Evolutionary conservation across 2,797 vertebrate species (phyloP).

Genomic region (Microctenopoma stevenorrisi): DNA sequence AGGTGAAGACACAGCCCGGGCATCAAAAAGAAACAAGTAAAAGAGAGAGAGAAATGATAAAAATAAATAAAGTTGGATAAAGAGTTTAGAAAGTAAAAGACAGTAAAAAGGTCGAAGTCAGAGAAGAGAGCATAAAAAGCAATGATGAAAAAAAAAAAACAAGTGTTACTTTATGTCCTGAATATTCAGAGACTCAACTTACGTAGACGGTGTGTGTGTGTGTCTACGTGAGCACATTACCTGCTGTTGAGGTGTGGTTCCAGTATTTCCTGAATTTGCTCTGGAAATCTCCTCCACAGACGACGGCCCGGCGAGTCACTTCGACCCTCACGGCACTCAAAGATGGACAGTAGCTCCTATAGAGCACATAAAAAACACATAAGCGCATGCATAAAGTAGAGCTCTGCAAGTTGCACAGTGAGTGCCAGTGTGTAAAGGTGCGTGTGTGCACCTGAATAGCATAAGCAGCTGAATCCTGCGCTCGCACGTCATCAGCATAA

Average conservation of each 20-base stretch:
- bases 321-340: slow-evolving; percentile 91
- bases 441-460: slow-evolving; percentile 90
- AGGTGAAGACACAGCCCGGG: background rate
- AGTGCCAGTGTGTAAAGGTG: background rate
- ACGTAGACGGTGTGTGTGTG: background rate
- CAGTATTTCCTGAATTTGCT: slow-evolving; percentile 96
- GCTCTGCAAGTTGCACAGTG: background rate
- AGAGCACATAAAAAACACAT: slow-evolving; percentile 20
- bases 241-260: slow-evolving; percentile 97
- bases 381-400: background rate
- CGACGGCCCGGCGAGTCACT: slow-evolving; percentile 87
- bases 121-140: background rate
- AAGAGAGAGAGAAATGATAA: background rate
- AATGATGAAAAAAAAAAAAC: background rate
- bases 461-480: slow-evolving; percentile 97
- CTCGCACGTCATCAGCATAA: slow-evolving; percentile 95
- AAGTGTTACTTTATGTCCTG: background rate
- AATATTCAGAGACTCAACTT: background rate
- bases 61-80: too few species aligned
- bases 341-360: slow-evolving; percentile 94
- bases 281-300: slow-evolving; percentile 96
- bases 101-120: background rate
- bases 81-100: background rate
- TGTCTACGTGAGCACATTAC: slow-evolving; percentile 67
- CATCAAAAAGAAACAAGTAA: background rate